A percentile compares a stretch with the other conserved stretches of the same genome.
phyloP scores from a whole-genome alignment of 2,797 vertebrate genomes.

The Emys orbicularis region DNA sequence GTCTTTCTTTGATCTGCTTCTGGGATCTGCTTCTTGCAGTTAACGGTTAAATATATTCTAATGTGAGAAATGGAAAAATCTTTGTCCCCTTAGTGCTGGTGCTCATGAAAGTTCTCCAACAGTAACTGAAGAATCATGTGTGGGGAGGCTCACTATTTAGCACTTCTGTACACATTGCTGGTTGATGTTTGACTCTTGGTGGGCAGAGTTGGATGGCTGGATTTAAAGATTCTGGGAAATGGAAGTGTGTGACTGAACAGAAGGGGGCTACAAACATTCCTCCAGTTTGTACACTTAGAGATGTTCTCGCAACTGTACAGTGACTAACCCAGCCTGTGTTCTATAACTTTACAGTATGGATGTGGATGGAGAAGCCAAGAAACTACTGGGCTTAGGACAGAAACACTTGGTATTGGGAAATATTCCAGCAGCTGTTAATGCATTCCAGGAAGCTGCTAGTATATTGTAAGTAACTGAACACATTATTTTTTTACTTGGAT shows the following conservation, averaged over 20 bases:
- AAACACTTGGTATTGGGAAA: constrained; percentile 96
- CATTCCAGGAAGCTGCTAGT: constrained; percentile 95
- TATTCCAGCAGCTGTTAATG: constrained; percentile 92
- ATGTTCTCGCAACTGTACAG: background rate
- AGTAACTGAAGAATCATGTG: accelerated
- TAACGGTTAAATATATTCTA: accelerated
- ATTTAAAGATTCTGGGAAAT: accelerated
- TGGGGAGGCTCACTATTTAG: accelerated
- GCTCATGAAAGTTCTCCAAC: background rate
- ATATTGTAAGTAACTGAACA: constrained; percentile 90
- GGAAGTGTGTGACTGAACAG: background rate
- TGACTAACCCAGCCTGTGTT: background rate
- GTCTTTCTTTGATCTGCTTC: accelerated
- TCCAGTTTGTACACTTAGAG: background rate
- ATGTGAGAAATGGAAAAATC: background rate
- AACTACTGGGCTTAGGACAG: constrained; percentile 93
- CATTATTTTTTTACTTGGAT: background rate
- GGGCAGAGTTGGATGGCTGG: background rate
- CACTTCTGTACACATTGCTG: accelerated
- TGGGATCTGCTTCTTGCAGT: accelerated
- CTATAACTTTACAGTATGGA: constrained; percentile 79
- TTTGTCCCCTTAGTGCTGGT: background rate
- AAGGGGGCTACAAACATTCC: background rate
- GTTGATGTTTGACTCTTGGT: background rate
- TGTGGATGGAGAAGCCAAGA: constrained; percentile 93